Conservation (phyloP, 2,888 invertebrate species). For the Lycocerus yunnanus region DNA sequence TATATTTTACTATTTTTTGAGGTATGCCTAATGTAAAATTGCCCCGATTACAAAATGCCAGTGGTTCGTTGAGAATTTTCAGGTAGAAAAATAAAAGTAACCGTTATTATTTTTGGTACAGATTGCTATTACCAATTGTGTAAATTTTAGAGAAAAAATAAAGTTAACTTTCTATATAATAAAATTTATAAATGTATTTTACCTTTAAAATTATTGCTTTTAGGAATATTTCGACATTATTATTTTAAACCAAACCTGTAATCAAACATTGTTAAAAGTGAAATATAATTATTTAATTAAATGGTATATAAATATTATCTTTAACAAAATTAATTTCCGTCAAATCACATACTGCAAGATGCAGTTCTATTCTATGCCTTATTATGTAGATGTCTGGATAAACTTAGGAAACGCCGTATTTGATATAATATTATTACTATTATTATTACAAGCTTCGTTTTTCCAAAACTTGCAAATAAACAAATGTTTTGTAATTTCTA, state of each 20-base stretch:
- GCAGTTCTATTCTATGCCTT: background rate
- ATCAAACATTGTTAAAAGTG: background rate
- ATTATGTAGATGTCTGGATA: background rate
- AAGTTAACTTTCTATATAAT: background rate
- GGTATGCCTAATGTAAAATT: constrained; percentile 1
- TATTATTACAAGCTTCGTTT: too few species aligned
- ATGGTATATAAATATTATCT: background rate
- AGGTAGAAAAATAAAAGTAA: constrained; percentile 21
- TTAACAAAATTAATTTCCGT: background rate
- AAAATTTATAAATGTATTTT: background rate
- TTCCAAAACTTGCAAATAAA: too few species aligned
- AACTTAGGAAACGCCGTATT: background rate
- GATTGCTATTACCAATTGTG: constrained; percentile 7
- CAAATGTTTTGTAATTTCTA: too few species aligned
- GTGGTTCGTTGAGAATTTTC: constrained; percentile 16
- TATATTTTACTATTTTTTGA: background rate
- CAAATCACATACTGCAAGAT: background rate
- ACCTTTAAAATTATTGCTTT: background rate
- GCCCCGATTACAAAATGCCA: constrained; percentile 23
- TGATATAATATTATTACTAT: too few species aligned
- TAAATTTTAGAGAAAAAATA: background rate
- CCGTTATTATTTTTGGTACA: constrained; percentile 10
- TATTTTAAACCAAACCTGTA: background rate
- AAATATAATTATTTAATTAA: background rate
- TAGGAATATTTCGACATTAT: background rate